phyloP scores from a whole-genome alignment of 2,797 vertebrate species.

The Ptychobarbus kaznakovi region DNA sequence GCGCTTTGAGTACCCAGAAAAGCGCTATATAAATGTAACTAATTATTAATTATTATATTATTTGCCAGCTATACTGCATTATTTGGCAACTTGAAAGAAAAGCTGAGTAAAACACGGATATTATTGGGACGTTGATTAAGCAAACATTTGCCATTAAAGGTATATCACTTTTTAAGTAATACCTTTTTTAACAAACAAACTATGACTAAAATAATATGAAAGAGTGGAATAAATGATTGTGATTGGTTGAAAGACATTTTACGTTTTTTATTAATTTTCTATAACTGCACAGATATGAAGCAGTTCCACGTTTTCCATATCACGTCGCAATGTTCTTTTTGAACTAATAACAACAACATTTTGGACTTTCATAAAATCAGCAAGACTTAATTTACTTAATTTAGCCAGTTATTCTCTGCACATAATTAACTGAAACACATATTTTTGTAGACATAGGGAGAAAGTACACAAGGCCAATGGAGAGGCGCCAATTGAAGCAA shows the following conservation, averaged over 20 bases:
- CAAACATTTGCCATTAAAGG: slow-evolving; percentile 19
- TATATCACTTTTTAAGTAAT: background rate
- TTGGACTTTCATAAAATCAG: background rate
- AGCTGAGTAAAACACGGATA: background rate
- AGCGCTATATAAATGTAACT: no score
- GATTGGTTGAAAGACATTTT: background rate
- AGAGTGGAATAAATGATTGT: background rate
- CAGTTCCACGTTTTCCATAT: background rate
- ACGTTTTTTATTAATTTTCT: no score
- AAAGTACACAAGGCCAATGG: slow-evolving; percentile 16
- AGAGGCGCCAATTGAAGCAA: slow-evolving; percentile 12
- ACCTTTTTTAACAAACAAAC: background rate
- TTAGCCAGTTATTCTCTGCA: background rate
- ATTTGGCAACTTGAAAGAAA: slow-evolving; percentile 13
- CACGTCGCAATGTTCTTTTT: background rate
- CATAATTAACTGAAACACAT: slow-evolving; percentile 10
- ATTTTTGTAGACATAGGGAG: slow-evolving; percentile 24
- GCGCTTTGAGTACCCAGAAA: no score
- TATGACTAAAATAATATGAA: background rate
- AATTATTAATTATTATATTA: background rate
- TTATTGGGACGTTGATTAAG: background rate
- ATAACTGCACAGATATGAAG: background rate
- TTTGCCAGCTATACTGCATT: slow-evolving; percentile 9
- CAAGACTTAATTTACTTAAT: background rate
- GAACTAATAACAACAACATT: background rate